A percentile compares a stretch with the other conserved stretches of the same genome.
phyloP scores from a whole-genome alignment of 2,797 vertebrate genomes.

The Galaxias olidus region DNA sequence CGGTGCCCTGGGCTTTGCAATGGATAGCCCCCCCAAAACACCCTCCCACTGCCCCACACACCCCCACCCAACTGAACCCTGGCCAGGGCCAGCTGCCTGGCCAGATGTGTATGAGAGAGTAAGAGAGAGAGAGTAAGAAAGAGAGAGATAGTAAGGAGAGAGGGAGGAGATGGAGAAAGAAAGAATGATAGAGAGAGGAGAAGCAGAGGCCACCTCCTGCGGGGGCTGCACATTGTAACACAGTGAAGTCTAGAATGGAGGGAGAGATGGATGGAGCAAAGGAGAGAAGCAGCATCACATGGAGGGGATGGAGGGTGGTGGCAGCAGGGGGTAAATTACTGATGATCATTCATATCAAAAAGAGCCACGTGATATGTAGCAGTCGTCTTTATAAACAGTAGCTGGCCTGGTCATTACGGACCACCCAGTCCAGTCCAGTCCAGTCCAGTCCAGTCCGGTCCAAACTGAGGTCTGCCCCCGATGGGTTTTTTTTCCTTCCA shows the following conservation, averaged over 20 bases:
- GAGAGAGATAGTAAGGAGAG: too few species aligned
- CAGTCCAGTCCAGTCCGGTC: constrained; percentile 1
- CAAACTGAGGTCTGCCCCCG: constrained; percentile 17
- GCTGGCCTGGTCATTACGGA: constrained; percentile 57
- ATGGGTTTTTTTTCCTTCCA: constrained; percentile 33
- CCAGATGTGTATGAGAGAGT: constrained; percentile 88
- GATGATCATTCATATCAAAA: neutral
- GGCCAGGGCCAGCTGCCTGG: constrained; percentile 99
- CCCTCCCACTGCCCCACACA: constrained; percentile 45
- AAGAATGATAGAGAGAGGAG: constrained; percentile 50
- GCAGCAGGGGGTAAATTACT: constrained; percentile 17
- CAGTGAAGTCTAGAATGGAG: constrained; percentile 61
- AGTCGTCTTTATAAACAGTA: constrained; percentile 32
- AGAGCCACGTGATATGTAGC: constrained; percentile 31
- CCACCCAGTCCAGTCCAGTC: constrained; percentile 53
- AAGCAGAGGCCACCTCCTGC: constrained; percentile 87
- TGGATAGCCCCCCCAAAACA: constrained; percentile 93
- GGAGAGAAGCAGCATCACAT: constrained; percentile 22
- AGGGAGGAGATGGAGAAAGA: constrained; percentile 17
- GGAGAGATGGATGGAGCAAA: constrained; percentile 42
- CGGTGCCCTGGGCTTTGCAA: constrained; percentile 98
- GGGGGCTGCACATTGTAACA: constrained; percentile 89
- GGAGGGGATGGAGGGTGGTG: constrained; percentile 45
- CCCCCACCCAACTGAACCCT: constrained; percentile 85
- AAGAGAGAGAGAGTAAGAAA: constrained; percentile 61